Conservation (phyloP, 1,140 invertebrate genomes). For the Heliconius nattereri region DNA sequence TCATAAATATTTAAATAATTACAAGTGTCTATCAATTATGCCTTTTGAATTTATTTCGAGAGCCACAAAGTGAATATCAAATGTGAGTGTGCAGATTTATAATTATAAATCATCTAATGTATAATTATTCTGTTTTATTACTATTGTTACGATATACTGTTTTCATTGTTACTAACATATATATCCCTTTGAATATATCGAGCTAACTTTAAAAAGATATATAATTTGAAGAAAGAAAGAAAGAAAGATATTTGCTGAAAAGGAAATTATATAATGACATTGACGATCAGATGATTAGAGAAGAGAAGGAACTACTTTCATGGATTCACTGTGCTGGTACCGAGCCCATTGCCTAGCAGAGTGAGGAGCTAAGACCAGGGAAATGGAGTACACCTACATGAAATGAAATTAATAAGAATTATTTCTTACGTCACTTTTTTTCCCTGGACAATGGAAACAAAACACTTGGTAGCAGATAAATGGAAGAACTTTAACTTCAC, state of each 20-base stretch:
- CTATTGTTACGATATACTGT: background rate
- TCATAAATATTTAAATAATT: background rate
- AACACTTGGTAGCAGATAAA: constrained; percentile 16
- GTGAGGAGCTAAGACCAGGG: too few species aligned
- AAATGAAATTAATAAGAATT: too few species aligned
- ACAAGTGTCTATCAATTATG: background rate
- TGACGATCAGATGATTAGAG: too few species aligned
- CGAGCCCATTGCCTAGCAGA: too few species aligned
- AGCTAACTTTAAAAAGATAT: too few species aligned
- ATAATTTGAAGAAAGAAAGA: too few species aligned
- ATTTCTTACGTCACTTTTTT: background rate
- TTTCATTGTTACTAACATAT: background rate
- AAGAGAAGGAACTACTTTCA: too few species aligned
- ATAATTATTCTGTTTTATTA: background rate
- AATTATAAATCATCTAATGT: background rate
- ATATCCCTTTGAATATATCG: background rate
- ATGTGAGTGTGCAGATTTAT: background rate
- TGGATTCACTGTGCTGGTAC: too few species aligned
- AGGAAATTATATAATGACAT: too few species aligned
- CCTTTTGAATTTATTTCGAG: background rate
- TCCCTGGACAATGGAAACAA: constrained; percentile 21
- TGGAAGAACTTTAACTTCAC: background rate
- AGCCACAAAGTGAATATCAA: background rate
- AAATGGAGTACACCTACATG: too few species aligned
- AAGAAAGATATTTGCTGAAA: too few species aligned